These are phyloP conservation scores for Dallia pectoralis DNA, from an alignment of 2,797 vertebrate genomes.

Conservation along the genomic window DNA sequence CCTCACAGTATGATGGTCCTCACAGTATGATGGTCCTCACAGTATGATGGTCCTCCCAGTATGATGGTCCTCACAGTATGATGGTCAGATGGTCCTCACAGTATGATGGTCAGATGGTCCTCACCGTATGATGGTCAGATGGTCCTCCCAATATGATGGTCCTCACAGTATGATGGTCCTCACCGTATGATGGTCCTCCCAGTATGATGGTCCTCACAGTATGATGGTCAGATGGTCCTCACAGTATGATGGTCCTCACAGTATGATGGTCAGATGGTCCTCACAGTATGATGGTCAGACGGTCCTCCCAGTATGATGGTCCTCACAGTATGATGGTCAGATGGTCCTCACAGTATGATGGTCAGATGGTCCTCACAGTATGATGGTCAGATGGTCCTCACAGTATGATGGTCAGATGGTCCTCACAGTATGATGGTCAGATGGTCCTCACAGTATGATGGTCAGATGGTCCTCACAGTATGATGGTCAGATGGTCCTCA, in stretches of 20 bases:
- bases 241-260: neutral
- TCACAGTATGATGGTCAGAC: neutral
- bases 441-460: neutral
- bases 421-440: neutral
- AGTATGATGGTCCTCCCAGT: neutral
- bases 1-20: neutral
- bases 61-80: neutral
- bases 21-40: neutral
- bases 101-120: no score
- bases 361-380: no score
- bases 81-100: neutral
- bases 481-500: neutral
- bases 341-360: neutral
- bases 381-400: neutral
- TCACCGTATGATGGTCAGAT: neutral
- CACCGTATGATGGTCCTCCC: neutral
- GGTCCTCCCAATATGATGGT: neutral
- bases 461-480: no score
- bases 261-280: neutral
- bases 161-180: neutral
- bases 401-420: no score
- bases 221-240: neutral
- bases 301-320: no score
- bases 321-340: neutral
- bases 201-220: neutral